Percentiles rank a stretch among this genome's conserved stretches.
Evolutionary conservation across 2,113 vertebrate species (phyloP).

Genomic region (Peromyscus leucopus): DNA sequence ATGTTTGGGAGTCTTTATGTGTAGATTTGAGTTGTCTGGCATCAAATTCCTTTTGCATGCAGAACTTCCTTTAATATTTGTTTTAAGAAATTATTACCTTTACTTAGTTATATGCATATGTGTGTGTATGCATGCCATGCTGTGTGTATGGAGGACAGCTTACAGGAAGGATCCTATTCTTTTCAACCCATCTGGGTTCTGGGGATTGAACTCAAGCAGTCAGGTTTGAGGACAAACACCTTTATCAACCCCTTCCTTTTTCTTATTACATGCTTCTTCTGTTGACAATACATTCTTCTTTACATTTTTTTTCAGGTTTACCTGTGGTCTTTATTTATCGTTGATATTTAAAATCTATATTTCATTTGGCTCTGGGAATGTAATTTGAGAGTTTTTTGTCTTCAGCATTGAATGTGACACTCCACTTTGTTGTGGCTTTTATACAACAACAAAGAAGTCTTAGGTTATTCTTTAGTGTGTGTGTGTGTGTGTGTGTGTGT

Average conservation of each 20-base stretch:
- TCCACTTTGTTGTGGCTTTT: neutral
- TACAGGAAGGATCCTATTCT: neutral
- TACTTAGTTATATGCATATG: neutral
- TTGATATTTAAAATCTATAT: neutral
- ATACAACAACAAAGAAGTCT: neutral
- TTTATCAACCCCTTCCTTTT: neutral
- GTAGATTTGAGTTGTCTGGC: neutral
- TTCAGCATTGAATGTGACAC: neutral
- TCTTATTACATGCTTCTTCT: slow-evolving; percentile 12
- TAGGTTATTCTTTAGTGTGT: neutral
- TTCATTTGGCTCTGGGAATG: neutral
- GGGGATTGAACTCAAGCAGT: neutral
- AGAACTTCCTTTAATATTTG: too few species aligned
- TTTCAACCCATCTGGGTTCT: neutral
- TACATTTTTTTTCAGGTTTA: neutral
- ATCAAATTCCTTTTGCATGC: too few species aligned
- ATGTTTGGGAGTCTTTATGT: slow-evolving; percentile 1
- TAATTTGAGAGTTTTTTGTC: neutral
- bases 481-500: neutral
- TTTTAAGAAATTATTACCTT: too few species aligned
- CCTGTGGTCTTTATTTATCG: neutral
- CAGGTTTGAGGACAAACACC: neutral
- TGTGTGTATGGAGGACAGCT: neutral
- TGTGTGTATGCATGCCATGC: neutral
- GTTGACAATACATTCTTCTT: neutral